Evolutionary conservation across 1,140 invertebrate species (phyloP), one percentile per base, ranked within the genome.

Genomic region (Trachelipus rathkii): DNA sequence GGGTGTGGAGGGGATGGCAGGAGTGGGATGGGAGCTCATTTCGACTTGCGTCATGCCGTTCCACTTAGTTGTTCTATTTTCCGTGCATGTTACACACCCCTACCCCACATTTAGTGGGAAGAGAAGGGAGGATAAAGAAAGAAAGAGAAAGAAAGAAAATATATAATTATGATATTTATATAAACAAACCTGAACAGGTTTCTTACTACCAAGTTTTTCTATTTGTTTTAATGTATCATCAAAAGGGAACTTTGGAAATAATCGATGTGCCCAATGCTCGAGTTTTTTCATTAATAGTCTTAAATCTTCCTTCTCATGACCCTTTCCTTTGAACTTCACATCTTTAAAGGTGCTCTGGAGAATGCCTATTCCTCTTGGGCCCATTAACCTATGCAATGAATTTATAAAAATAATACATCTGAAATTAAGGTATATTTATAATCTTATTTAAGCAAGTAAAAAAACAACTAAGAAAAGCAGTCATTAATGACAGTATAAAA

Each of bases 191-290:
- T 89, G 86, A 13, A 94, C 86, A 50, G 89, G 85, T 77, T 88
- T 90, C 73, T 83, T 83, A 81, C 93, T 93, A 0, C 95, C 95
- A 0, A 97, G 86, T 69, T 88, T 88, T 83, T 96, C 95, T 72
- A 94, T 88, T 85, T 90, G 91, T 73, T 90, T 90, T 0, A 96
- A 85, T 77, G 92, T 91, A 84, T 96, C 93, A 83, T 93, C 91
- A 87, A 96, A 96, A 21, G 90, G 88, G 81, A 92, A 91, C 83
- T 92, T 95, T 0, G 95, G 95, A 87, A 91, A 96, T 67, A 97
- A 84, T 76, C 95, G 87, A 84, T 97, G 94, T 2, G 90, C 91
- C 96, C 96, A 98, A 82, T 97, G 95, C 82, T 97, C 93, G 72
- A 97, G 83, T 81, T 89, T 91, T 60, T 91, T 90, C 86, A 98